A percentile compares a stretch with the other conserved stretches of the same genome.
Evolutionary conservation across 2,113 vertebrate species (phyloP).

Genomic region (Pholis gunnellus): DNA sequence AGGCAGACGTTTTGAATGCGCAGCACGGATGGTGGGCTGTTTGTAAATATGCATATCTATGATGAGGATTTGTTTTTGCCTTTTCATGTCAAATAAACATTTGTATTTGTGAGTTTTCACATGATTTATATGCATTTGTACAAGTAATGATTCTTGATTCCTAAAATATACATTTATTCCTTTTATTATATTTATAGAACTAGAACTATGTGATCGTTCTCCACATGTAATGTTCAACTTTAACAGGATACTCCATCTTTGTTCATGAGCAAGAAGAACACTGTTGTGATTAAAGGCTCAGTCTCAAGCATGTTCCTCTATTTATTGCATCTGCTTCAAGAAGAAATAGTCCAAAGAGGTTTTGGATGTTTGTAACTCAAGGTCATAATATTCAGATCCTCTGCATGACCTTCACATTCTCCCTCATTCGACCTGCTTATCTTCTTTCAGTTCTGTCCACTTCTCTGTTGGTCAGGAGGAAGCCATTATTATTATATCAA

Average conservation of each 20-base stretch:
- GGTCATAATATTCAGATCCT: not conserved
- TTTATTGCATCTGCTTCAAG: not conserved
- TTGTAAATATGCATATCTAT: slow-evolving; percentile 55
- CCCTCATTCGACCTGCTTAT: slow-evolving; percentile 89
- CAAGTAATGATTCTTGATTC: not conserved
- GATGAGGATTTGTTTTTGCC: slow-evolving; percentile 20
- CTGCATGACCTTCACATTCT: slow-evolving; percentile 78
- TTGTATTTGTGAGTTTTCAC: slow-evolving; percentile 40
- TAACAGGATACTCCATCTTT: not conserved
- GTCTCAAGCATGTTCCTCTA: not conserved
- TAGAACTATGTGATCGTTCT: not conserved
- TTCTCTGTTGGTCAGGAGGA: slow-evolving; percentile 89
- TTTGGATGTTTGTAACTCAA: not conserved
- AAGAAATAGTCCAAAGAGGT: not conserved
- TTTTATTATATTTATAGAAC: not conserved
- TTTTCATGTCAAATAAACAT: slow-evolving; percentile 68
- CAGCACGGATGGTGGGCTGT: not conserved
- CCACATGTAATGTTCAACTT: not conserved
- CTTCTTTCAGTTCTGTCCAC: slow-evolving; percentile 91
- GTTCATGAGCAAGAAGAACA: not conserved
- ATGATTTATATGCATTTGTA: not conserved
- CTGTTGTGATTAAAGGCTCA: not conserved
- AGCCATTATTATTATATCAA: slow-evolving; percentile 65
- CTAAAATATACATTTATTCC: slow-evolving; percentile 21
- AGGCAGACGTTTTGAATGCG: not conserved